These are phyloP conservation scores for Barypeithes pellucidus DNA, from an alignment of 2,888 invertebrate species.

Conservation along the genomic window DNA sequence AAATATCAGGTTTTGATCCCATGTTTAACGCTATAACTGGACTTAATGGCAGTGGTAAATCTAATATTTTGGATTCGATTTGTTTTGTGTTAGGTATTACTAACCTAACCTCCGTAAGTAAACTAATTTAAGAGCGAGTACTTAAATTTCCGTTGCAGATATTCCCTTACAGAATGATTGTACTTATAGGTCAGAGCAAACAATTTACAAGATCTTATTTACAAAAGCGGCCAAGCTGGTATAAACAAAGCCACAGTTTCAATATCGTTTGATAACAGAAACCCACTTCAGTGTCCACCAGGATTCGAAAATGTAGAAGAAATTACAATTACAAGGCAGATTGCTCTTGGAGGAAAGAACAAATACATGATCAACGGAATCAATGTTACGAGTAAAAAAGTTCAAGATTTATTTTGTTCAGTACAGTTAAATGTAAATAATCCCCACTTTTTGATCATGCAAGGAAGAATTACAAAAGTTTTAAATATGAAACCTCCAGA, in stretches of 20 bases:
- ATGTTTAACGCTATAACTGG: slow-evolving; percentile 99
- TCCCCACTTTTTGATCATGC: slow-evolving; percentile 99
- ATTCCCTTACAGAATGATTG: neutral
- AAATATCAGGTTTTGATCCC: slow-evolving; percentile 92
- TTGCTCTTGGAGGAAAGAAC: slow-evolving; percentile 90
- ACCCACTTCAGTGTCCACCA: slow-evolving; percentile 86
- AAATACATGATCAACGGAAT: slow-evolving; percentile 96
- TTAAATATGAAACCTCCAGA: slow-evolving; percentile 99
- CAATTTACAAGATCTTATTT: slow-evolving; percentile 95
- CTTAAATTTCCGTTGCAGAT: neutral
- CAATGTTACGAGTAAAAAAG: slow-evolving; percentile 90
- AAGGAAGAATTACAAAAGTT: slow-evolving; percentile 98
- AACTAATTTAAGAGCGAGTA: slow-evolving; percentile 5
- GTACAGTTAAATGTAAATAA: slow-evolving; percentile 99
- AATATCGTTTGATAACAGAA: slow-evolving; percentile 94
- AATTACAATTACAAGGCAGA: slow-evolving; percentile 93
- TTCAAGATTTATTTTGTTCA: slow-evolving; percentile 96
- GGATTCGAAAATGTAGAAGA: slow-evolving; percentile 94
- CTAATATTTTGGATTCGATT: slow-evolving; percentile 97
- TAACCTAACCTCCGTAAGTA: slow-evolving; percentile 89
- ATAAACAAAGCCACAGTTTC: slow-evolving; percentile 96
- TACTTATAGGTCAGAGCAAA: slow-evolving; percentile 87
- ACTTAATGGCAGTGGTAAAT: slow-evolving; percentile 97
- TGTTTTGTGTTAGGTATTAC: slow-evolving; percentile 98
- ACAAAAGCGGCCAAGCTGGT: slow-evolving; percentile 97